Conservation (phyloP, 2,888 invertebrate species). For the Halictus quadricinctus region DNA sequence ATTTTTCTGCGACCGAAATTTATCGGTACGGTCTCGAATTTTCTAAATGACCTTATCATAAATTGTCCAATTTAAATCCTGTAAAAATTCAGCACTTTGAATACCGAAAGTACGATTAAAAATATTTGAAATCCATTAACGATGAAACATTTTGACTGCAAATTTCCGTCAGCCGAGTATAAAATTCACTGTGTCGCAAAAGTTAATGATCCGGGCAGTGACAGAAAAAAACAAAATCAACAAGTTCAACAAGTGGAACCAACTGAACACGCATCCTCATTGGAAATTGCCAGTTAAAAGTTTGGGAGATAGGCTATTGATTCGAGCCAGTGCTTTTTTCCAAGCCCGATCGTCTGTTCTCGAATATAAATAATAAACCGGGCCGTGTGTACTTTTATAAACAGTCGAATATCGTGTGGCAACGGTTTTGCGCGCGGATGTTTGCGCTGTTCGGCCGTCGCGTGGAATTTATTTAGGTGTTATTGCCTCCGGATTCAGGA, state of each 20-base stretch:
- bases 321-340: not conserved
- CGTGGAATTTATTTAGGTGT: constrained; percentile 12
- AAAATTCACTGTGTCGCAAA: not conserved
- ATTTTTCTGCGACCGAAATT: no score
- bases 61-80: no score
- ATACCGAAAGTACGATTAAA: not conserved
- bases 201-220: not conserved
- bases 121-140: not conserved
- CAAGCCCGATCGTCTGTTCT: no score
- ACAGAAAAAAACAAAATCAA: not conserved
- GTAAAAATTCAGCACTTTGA: not conserved
- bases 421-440: not conserved
- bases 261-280: not conserved
- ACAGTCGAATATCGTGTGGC: not conserved
- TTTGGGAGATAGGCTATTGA: constrained; percentile 9
- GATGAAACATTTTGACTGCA: not conserved
- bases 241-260: not conserved
- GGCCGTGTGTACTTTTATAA: constrained; percentile 1
- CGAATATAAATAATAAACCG: constrained; percentile 10
- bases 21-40: no score
- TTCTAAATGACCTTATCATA: no score
- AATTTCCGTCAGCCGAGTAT: not conserved
- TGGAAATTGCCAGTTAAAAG: constrained; percentile 21
- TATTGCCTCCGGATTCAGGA: not conserved
- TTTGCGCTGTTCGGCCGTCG: not conserved